Evolutionary conservation across 2,113 vertebrate genomes (phyloP), one percentile per base, ranked within the genome.

Genomic region (Ailurus styani): DNA sequence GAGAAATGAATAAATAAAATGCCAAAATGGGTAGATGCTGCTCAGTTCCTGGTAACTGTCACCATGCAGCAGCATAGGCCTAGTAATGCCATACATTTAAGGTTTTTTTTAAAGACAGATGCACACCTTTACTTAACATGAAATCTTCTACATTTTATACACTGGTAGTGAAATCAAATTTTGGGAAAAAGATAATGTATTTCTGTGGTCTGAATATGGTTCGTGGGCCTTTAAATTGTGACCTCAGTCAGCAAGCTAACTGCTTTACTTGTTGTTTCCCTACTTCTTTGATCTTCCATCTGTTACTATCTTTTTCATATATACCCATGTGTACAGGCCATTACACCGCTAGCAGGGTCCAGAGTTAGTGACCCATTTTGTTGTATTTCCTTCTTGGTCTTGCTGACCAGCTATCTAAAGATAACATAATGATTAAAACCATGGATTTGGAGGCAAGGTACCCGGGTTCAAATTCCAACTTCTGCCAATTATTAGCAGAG

Each of bases 1-100:
- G 37, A 95, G 60, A 79, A 81, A 93, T 72, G n/a, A 95, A 84
- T 95, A 89, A 92, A 96, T 92, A 85, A 93, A 60, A n/a, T 64
- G 31, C 64, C 8, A 55, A 81, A 92, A 72, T 18, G 47, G 31
- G 45, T 29, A 93, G 66, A 47, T 87, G 27, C 62, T 75, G n/a
- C 52, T 83, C 64, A 88, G 64, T 50, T 72, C 25, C 12, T 64
- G 14, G 60, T 72, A 11, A 78, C 4, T 66, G 50, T 31, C 37
- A 62, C 25, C 27, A 90, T 57, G 50, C 15, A 42, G 8, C 31
- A n/a, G n/a, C 55, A 90, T 54, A 87, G 54, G 68, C n/a, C 23
- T 17, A 82, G 45, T 34, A 13, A 94, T 60, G 40, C 34, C 18
- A 82, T 55, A 55, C 31, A 73, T 47, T 82, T 81, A 20, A 87